These are phyloP conservation scores for Syndactyla subalaris DNA, from an alignment of 2,797 vertebrate genomes.

Conservation along the genomic window DNA sequence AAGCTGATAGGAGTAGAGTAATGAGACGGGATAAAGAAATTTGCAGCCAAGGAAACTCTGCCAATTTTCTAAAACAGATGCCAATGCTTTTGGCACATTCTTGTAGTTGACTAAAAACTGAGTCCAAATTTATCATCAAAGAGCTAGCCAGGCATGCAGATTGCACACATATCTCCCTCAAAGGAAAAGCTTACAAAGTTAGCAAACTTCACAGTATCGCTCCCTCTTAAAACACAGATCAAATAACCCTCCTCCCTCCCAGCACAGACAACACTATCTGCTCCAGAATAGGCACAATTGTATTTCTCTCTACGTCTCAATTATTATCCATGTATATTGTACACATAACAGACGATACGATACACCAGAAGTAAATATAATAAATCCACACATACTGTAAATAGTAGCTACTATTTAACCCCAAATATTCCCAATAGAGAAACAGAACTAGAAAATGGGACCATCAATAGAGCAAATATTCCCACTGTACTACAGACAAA, in stretches of 20 bases:
- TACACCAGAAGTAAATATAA: neutral
- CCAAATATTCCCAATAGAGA: neutral
- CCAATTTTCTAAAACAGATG: conserved; percentile 45
- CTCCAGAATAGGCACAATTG: neutral
- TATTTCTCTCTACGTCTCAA: conserved; percentile 2
- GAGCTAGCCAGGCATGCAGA: conserved; percentile 54
- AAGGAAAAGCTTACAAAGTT: conserved; percentile 68
- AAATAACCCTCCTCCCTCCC: conserved; percentile 45
- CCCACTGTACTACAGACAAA: neutral
- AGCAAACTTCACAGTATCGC: conserved; percentile 42
- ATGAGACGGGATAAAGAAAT: conserved; percentile 43
- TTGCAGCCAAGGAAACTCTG: conserved; percentile 30
- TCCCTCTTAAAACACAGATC: conserved; percentile 53
- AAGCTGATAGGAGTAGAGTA: conserved; percentile 53
- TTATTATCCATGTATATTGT: neutral
- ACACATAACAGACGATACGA: neutral
- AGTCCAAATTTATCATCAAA: conserved; percentile 62
- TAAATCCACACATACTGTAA: neutral
- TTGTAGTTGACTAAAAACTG: conserved; percentile 29
- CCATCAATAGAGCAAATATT: neutral
- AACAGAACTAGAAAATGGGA: neutral
- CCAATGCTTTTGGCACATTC: conserved; percentile 47
- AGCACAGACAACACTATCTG: conserved; percentile 38
- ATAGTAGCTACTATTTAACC: neutral
- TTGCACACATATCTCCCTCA: conserved; percentile 63